Base-by-base conservation (phyloP, 1,140 invertebrate species). In the Elymnias hypermnestra region DNA sequence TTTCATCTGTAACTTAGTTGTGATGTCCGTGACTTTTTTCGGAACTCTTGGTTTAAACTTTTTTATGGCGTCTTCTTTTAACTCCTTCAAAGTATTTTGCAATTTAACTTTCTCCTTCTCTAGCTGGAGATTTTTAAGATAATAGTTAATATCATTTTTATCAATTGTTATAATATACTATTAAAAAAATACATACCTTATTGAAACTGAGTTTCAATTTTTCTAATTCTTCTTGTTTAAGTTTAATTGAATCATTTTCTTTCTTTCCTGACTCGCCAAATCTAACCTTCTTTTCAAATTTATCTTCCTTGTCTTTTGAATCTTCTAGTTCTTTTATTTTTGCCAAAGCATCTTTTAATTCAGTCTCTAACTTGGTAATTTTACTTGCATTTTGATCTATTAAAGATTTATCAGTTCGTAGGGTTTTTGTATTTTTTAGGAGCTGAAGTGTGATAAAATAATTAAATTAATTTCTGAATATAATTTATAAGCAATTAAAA, bases 1-100 rank as follows among this genome's bases (percentile, higher is more conserved):
- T 57, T 92, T 93, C 41, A 95, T 72, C 81, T 94, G 90, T 26
- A 90, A 61, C 87, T 92, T 92, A 5, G 92, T 90, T 35, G 91
- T 90, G 38, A 90, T 70, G 52, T 94, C 92, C 2, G 89, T 91
- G 2, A 91, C 81, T 63, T 92, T 92, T 59, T 92, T 93, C 5
- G 90, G 88, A 8, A 88, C 88, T 57, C 90, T 84, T 23, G 89
- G 89, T 68, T 91, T 91, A 44, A 90, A 91, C 14, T 90, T 87
- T 59, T 88, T 88, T 5, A 90, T 77, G n/a, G 87, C 86, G 29
- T 89, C 88, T 43, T 91, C 89, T 72, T 88, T 90, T 29, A 93
- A 72, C 57, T 89, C 87, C 46, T 90, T 90, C 17, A 92, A 64
- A 8, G 87, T 65, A 19, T 89, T 87, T 62, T 89, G 88, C 21